Conservation (phyloP, 2,888 invertebrate genomes). For the Xanthostigma xanthostigma region DNA sequence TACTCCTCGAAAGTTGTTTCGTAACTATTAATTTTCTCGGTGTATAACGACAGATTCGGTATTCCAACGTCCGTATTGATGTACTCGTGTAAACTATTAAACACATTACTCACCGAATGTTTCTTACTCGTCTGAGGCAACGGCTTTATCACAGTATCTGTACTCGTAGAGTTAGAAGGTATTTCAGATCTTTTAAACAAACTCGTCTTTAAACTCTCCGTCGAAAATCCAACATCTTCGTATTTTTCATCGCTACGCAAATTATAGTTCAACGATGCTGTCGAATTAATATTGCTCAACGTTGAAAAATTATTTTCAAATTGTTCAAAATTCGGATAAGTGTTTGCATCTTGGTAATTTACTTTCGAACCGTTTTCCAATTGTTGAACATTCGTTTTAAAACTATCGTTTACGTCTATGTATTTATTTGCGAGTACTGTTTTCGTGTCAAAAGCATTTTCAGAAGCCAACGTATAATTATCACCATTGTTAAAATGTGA, state of each 20-base stretch:
- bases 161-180: not conserved
- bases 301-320: not conserved
- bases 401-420: too few species aligned
- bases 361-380: too few species aligned
- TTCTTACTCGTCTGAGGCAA: constrained; percentile 13
- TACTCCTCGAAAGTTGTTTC: too few species aligned
- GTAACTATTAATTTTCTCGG: too few species aligned
- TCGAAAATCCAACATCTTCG: not conserved
- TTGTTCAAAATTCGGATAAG: not conserved
- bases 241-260: constrained; percentile 2
- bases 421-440: too few species aligned
- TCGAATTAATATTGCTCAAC: not conserved
- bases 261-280: not conserved
- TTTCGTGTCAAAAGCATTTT: too few species aligned
- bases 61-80: constrained; percentile 28
- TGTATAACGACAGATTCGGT: too few species aligned
- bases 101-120: constrained; percentile 42
- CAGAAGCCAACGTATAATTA: too few species aligned
- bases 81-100: constrained; percentile 47
- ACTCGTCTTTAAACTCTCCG: constrained; percentile 9
- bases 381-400: too few species aligned
- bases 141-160: not conserved
- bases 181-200: constrained; percentile 11
- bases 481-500: too few species aligned
- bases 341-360: not conserved